Evolutionary conservation across 2,888 invertebrate species (phyloP), one percentile per base, ranked within the genome.

Genomic region (Argynnis bischoffii): DNA sequence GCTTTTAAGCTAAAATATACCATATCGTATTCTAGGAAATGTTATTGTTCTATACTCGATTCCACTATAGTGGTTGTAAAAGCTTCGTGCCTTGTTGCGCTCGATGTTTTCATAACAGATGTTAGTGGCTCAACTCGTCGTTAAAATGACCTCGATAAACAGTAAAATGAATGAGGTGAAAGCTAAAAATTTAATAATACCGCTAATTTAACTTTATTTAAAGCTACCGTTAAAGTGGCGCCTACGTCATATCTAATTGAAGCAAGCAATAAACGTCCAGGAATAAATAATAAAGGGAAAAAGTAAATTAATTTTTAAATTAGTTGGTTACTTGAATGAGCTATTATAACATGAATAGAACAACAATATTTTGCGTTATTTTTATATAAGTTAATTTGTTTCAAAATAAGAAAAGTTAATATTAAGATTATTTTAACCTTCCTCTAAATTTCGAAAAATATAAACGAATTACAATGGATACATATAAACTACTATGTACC

Each of bases 101-200:
- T 70, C 64, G 67, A 65, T 67, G 65, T 70, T 70, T 70, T 70
- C 70, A 70, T 70, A 70, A 70, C 70, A 70, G 63, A 70, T 67
- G 70, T 65, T 70, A 67, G 70, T 65, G 67, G 67, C 61, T 67
- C 61, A 70, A 67, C 67, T 70, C 65, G 56, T 70, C 67, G 70
- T 67, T 65, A 67, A 70, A 70, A 63, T 67, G 67, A 70, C 67
- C 70, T 70, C 67, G 35, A 70, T 67, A 70, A 64, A 63, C 67
- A 57, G 54, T 63, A 31, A 59, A 67, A 64, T 57, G 63, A 67
- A 64, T 63, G 63, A 63, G 57, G 56, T 63, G 54, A 56, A 61
- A 35, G 51, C 59, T 64, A 63, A 57, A 67, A 47, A 63, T 57
- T 51, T 53, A 14, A 59, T 59, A 41, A 57, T 48, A 69, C 15